phyloP scores from a whole-genome alignment of 2,113 vertebrate genomes.

The Tetrao urogallus region DNA sequence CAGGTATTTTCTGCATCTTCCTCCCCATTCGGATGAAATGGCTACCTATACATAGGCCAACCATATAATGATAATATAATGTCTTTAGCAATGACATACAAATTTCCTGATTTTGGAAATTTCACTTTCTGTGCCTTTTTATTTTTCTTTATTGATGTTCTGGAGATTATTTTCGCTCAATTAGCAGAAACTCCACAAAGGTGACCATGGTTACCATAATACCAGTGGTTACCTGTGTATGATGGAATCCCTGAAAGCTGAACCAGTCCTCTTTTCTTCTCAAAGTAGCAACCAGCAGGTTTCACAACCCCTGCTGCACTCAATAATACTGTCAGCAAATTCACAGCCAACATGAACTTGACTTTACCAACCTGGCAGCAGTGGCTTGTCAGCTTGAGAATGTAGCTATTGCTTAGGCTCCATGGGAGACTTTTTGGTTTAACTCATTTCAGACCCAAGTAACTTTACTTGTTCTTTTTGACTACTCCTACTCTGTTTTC shows the following conservation, averaged over 20 bases:
- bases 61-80: neutral
- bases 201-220: neutral
- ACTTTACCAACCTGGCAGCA: slow-evolving; percentile 20
- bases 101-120: neutral
- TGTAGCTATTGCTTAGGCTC: neutral
- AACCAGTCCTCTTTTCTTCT: neutral
- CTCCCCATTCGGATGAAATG: neutral
- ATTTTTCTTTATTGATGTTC: neutral
- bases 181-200: neutral
- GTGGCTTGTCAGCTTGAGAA: neutral
- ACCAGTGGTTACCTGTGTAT: neutral
- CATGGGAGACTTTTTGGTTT: slow-evolving; percentile 4
- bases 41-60: neutral
- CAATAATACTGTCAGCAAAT: slow-evolving; percentile 12
- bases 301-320: neutral
- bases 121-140: neutral
- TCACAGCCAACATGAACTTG: neutral
- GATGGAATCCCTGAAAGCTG: neutral
- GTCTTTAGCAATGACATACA: neutral
- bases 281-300: neutral
- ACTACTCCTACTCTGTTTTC: neutral
- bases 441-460: neutral
- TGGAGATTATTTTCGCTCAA: neutral
- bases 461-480: neutral
- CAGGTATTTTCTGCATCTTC: neutral